These are phyloP conservation scores for Heterocephalus glaber DNA, from an alignment of 2,113 vertebrate species.

Conservation along the genomic window DNA sequence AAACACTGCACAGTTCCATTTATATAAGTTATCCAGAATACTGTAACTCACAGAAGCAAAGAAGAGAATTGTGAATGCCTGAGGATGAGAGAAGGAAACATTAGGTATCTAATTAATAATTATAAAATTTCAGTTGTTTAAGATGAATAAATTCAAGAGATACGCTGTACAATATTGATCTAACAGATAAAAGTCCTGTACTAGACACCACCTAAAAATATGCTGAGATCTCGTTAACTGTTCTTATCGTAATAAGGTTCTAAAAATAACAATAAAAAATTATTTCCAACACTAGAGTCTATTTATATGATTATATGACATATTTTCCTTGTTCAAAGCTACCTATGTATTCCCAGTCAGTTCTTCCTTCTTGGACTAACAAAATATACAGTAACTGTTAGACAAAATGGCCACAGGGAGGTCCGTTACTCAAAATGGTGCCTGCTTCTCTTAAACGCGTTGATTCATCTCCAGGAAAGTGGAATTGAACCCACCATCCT, in stretches of 20 bases:
- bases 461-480: no score
- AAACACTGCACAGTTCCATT: no score
- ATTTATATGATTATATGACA: not conserved
- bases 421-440: no score
- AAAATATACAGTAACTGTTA: no score
- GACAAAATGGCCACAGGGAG: no score
- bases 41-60: not conserved
- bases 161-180: not conserved
- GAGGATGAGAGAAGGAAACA: not conserved
- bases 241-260: not conserved
- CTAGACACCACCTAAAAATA: not conserved
- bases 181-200: no score
- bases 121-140: not conserved
- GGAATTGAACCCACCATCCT: no score
- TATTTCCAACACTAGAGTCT: not conserved
- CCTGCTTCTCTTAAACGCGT: no score
- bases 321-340: not conserved
- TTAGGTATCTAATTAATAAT: not conserved
- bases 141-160: not conserved
- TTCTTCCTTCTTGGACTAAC: slow-evolving; percentile 2
- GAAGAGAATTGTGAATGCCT: not conserved
- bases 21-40: not conserved
- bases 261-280: not conserved
- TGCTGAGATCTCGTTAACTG: not conserved
- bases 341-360: not conserved